A percentile compares a stretch with the other conserved stretches of the same genome.
These are phyloP conservation scores for Drosophila aff. DNA, from an alignment of 1,140 invertebrate species.

Conservation along the genomic window DNA sequence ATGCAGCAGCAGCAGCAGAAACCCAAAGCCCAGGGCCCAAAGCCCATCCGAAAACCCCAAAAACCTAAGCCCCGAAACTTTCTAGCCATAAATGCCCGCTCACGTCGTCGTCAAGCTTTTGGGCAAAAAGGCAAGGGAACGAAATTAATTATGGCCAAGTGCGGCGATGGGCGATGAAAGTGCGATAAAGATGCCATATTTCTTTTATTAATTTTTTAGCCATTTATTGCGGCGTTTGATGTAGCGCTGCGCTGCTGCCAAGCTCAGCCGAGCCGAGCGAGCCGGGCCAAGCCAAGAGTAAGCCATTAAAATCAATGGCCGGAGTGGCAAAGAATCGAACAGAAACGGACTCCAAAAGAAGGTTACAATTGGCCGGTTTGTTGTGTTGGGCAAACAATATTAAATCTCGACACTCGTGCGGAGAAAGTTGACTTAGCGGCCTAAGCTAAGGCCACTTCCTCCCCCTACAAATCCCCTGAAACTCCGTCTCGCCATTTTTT, in stretches of 20 bases:
- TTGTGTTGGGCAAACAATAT: conserved; percentile 71
- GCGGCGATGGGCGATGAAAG: conserved; percentile 71
- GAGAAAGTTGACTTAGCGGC: conserved; percentile 73
- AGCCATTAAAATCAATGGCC: conserved; percentile 76
- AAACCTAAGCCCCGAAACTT: conserved; percentile 53
- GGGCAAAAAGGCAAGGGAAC: conserved; percentile 51
- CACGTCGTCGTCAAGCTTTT: conserved; percentile 47
- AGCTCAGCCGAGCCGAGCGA: not conserved
- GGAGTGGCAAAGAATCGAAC: conserved; percentile 45
- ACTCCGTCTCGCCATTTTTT: conserved; percentile 38
- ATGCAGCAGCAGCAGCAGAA: conserved; percentile 13
- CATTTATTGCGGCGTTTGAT: conserved; percentile 41
- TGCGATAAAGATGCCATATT: conserved; percentile 65
- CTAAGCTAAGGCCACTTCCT: conserved; percentile 56
- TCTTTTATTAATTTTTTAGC: conserved; percentile 71
- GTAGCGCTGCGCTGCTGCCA: conserved; percentile 13
- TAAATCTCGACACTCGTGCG: conserved; percentile 79
- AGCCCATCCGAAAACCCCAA: conserved; percentile 48
- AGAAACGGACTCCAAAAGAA: conserved; percentile 41
- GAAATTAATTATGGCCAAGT: conserved; percentile 80
- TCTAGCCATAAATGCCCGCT: conserved; percentile 71
- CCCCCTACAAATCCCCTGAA: conserved; percentile 11
- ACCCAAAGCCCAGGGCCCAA: conserved; percentile 17
- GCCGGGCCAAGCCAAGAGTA: conserved; percentile 18
- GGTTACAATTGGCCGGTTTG: conserved; percentile 57